Percentiles rank a stretch among this genome's conserved stretches.
phyloP scores from a whole-genome alignment of 1,140 invertebrate genomes.

The Drosophila tsacasi region DNA sequence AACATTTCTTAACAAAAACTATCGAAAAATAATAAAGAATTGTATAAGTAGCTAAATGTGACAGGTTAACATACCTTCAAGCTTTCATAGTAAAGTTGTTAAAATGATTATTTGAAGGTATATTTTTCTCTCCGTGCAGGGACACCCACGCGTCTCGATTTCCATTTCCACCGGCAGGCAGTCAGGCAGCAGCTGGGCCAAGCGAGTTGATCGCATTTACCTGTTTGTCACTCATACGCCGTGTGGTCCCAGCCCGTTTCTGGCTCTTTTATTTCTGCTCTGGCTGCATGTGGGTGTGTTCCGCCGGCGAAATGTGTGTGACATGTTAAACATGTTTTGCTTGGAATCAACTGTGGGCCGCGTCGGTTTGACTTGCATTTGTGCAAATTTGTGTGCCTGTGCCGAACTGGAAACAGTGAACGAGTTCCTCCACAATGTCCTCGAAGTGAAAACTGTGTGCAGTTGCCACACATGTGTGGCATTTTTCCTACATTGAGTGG shows the following conservation, averaged over 20 bases:
- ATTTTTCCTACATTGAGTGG: slow-evolving; percentile 29
- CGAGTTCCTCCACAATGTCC: slow-evolving; percentile 52
- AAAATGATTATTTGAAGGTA: background rate
- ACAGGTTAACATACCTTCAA: background rate
- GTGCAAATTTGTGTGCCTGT: slow-evolving; percentile 38
- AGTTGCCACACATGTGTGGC: slow-evolving; percentile 15
- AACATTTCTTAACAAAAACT: background rate
- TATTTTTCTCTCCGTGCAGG: slow-evolving; percentile 10
- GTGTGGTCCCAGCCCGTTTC: slow-evolving; percentile 44
- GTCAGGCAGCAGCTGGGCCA: slow-evolving; percentile 43
- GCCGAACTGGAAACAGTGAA: slow-evolving; percentile 41
- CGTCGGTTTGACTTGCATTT: slow-evolving; percentile 42
- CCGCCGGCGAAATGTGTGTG: slow-evolving; percentile 36
- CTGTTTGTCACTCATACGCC: slow-evolving; percentile 74
- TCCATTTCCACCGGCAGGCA: slow-evolving; percentile 51
- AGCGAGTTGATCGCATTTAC: slow-evolving; percentile 66
- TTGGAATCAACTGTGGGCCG: slow-evolving; percentile 28
- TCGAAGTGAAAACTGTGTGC: slow-evolving; percentile 44
- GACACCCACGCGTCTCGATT: slow-evolving; percentile 54
- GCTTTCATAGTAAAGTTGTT: too few relatives aligned
- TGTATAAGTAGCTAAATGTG: background rate
- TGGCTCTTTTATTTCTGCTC: slow-evolving; percentile 20
- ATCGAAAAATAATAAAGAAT: background rate
- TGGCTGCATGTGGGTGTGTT: slow-evolving; percentile 35
- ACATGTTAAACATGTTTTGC: slow-evolving; percentile 74